Evolutionary conservation across 1,140 invertebrate genomes (phyloP), one percentile per base, ranked within the genome.

Genomic region (Cherax destructor): DNA sequence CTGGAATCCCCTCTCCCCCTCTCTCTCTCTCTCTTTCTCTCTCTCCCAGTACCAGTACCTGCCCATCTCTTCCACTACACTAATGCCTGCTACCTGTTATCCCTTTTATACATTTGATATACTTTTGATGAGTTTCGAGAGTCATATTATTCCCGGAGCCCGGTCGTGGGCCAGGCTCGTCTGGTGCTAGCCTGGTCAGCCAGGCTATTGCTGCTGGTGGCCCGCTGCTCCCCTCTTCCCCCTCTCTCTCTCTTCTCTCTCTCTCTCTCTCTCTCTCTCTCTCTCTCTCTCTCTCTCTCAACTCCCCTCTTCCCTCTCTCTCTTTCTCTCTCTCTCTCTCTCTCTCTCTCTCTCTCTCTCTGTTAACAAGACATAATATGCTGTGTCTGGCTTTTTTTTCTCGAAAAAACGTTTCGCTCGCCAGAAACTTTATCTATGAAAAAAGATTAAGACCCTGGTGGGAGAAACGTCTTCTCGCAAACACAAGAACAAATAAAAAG

Each of bases 241-340:
- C 5, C 84, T 65, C 61, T 18, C 56, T 69, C 81, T 83, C 81
- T 83, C 56, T 83, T 16, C 24, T 61, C 21, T 30, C 30, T 21
- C 6, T 80, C 30, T 7, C 78, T 50, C 78, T 9, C 18, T 80
- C 78, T 13, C 11, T 30, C 59, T 30, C 50, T 24, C 50, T 24
- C 11, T 30, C 80, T 56, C 56, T 41, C 6, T n/a, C 50, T 24
- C 56, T 65, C 56, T n/a, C 50, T 65, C 9, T 11, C 61, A 69
- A 18, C 80, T 3, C 80, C 52, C 21, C 49, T 49, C 84, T 74
- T 56, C 5, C 5, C 21, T 5, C 84, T 65, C 61, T 18, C 56
- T 69, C 81, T 83, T 83, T 16, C 24, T 61, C 21, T 30, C 30
- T 21, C 6, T 80, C 30, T 7, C 78, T 50, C 78, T 9, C 18